Percentiles rank a stretch among this genome's conserved stretches.
phyloP scores from a whole-genome alignment of 2,797 vertebrate species.

The Pampus argenteus region DNA sequence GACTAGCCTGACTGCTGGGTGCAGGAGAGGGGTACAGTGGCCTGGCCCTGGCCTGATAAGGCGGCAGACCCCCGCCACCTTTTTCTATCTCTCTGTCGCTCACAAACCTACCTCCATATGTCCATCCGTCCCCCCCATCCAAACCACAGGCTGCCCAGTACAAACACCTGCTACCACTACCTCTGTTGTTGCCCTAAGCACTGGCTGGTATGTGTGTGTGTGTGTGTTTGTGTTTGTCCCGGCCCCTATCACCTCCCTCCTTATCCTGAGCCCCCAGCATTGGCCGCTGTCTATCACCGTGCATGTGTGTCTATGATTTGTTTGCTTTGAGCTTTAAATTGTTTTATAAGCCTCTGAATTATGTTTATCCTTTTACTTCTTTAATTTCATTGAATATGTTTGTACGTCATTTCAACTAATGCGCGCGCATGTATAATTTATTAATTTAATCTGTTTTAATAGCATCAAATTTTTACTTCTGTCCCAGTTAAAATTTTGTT shows the following conservation, averaged over 20 bases:
- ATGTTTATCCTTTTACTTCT: constrained; percentile 2
- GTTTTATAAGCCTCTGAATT: constrained; percentile 22
- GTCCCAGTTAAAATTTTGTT: too few relatives aligned
- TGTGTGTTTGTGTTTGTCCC: constrained; percentile 58
- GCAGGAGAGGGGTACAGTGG: constrained; percentile 54
- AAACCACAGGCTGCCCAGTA: constrained; percentile 71
- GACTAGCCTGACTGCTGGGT: constrained; percentile 71
- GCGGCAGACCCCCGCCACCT: constrained; percentile 37
- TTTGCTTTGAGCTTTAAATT: constrained; percentile 20
- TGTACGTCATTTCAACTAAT: constrained; percentile 1
- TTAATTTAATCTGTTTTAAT: not conserved
- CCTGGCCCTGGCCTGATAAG: constrained; percentile 79
- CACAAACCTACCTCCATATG: constrained; percentile 66
- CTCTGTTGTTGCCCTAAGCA: constrained; percentile 54
- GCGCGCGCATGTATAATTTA: not conserved
- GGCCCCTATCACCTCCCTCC: constrained; percentile 49
- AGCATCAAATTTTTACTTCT: not conserved
- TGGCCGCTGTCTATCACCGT: constrained; percentile 25
- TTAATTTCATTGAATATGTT: constrained; percentile 12
- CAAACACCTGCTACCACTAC: constrained; percentile 73
- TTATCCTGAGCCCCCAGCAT: constrained; percentile 64
- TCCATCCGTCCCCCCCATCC: constrained; percentile 60
- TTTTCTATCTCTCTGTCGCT: constrained; percentile 63
- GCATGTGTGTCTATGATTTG: constrained; percentile 25
- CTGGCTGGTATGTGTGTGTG: constrained; percentile 19